Evolutionary conservation across 2,797 vertebrate genomes (phyloP), one percentile per base, ranked within the genome.

Genomic region (Enteromius treurensis): DNA sequence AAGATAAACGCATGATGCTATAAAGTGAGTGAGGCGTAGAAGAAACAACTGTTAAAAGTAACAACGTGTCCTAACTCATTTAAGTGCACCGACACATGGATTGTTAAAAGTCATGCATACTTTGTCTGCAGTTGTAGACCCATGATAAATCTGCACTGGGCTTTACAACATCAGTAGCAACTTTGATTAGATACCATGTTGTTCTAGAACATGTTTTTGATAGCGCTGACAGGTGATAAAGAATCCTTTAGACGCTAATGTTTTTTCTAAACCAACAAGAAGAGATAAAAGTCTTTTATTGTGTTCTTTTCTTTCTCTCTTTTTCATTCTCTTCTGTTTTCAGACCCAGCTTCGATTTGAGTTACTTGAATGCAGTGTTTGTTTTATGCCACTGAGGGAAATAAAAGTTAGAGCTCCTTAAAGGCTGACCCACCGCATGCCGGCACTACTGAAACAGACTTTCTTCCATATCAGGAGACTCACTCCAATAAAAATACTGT

Each of bases 251-350:
- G 77, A 70, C 21, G 49, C 53, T 5, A 17, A 71, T 82, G 74
- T 91, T 89, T 91, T 86, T 87, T 58, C 81, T 89, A 88, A 42
- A 90, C 89, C 84, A 87, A 85, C 17, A 87, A 90, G 89, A 91
- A 91, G 85, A 84, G 86, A 89, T 90, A 87, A 87, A 82, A 80
- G 65, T 53, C 40, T 53, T 68, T 40, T 64, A 29, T 23, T 79
- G 62, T 11, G 14, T 49, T 23, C 10, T 69, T 64, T 53, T 62
- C 29, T 86, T 84, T 58, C 55, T 58, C 53, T 55, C 53, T 58
- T 4, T 23, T 23, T 62, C 67, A 64, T 81, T 86, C 49, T 58
- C 69, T 49, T 37, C 47, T 51, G 15, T 26, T 13, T 64, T 86
- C n/a, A 10, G 68, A 55, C 15, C 51, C 32, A 51, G 47, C 40